Evolutionary conservation across 2,888 invertebrate genomes (phyloP), one percentile per base, ranked within the genome.

Genomic region (Cyclophora punctaria): DNA sequence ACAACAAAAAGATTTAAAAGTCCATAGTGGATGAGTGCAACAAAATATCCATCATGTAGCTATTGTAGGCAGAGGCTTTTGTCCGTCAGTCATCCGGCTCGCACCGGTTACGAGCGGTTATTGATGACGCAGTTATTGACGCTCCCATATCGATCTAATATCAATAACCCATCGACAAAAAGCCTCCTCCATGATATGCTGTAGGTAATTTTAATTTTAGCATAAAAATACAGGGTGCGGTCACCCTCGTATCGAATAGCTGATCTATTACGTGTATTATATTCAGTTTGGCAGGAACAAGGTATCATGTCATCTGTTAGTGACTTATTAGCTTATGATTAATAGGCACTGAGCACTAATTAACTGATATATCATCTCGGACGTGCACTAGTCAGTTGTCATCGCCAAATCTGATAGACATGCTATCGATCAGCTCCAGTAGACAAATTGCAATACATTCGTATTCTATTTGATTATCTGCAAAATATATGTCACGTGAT

Each of bases 151-250:
- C 79, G 77, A 73, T 71, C 72, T 75, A 75, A 80, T 83, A 83
- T 85, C 83, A 83, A 86, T 87, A 86, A 83, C 81, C 83, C 75
- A 82, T 82, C 82, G 72, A 77, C 78, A 78, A 83, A 83, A 82
- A 79, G 80, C 73, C 76, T 75, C 75, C 71, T 69, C 63, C 67
- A 66, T 74, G 72, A 77, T 73, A 72, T 69, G 71, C 67, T 73
- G 71, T 78, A 79, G 65, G 66, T 66, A 63, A 71, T 83, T 86
- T 86, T 85, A 85, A 86, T 86, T 85, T 84, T 69, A 74, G 73
- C 73, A 74, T 73, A 78, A 77, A 76, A 78, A 69, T 64, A 59
- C 59, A 64, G 75, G 83, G 83, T 64, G 83, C 73, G 84, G 83
- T 77, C 75, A 71, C 68, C 73, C 71, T 37, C 37, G 37, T 57